Base-by-base conservation (phyloP, 2,113 vertebrate genomes). In the Corvus moneduloides region DNA sequence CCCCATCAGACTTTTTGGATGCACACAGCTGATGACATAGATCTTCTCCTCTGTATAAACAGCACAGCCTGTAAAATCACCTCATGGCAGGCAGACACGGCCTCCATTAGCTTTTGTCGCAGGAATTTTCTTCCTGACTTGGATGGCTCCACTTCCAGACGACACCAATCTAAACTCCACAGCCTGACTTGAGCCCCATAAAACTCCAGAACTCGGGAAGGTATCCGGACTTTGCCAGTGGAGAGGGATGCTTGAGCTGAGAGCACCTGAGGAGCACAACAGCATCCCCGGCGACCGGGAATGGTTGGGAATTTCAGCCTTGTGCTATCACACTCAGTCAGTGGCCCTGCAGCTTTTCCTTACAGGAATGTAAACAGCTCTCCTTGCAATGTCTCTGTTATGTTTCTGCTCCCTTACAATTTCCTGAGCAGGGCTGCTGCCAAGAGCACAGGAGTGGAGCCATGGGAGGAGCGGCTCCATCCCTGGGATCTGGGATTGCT, bases 301-400 rank as follows among this genome's bases (percentile, higher is more conserved):
- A 22, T 0, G 27, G 58, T 13, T 1, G 11, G 41, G 64, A 71
- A 62, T 62, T 22, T 10, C 30, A 46, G n/a, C 89, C 32, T 21
- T 14, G 75, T 7, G 78, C 52, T 4, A 2, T 58, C 72, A 78
- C 41, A 2, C 7, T 63, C 83, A 52, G 64, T 24, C 86, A 71
- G 64, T 63, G 44, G 76, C 54, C 69, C 80, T 30, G 74, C 93
- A 88, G 94, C 89, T 89, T 91, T 94, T 93, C 93, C 62, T 80
- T 46, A 58, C 95, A 97, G 98, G 97, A 98, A 98, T 98, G 98
- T 98, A 98, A 98, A 98, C 98, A 98, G 95, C 55, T 92, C 95
- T 96, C 92, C 86, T 68, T 84, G 93, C 95, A 94, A 92, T 86
- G 96, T 95, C 92, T 95, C 61, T 98, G 98, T 98, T 98, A 96